These are phyloP conservation scores for Akabosia matsudoensis DNA, from an alignment of 1,140 invertebrate species.

Conservation along the genomic window DNA sequence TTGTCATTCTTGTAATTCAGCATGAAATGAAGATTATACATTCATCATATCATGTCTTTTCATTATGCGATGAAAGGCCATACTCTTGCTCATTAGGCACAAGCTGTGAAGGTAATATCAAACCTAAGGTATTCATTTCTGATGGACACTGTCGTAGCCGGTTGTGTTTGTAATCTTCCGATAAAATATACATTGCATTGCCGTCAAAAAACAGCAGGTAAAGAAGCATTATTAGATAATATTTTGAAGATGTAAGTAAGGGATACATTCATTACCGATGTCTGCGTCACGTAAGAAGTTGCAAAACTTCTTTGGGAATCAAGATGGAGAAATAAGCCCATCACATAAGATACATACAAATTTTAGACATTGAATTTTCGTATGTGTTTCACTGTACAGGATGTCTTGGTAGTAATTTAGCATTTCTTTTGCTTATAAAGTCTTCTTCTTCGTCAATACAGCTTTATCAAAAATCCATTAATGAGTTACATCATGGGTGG, in stretches of 20 bases:
- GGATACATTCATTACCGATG: too few species aligned
- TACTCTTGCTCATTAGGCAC: slow-evolving; percentile 1
- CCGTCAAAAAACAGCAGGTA: not conserved
- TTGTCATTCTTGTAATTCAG: too few species aligned
- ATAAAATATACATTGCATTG: not conserved
- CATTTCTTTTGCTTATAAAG: not conserved
- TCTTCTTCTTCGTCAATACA: not conserved
- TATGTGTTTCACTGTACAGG: too few species aligned
- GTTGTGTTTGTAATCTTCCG: not conserved
- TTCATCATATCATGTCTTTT: not conserved
- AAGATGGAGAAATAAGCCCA: too few species aligned
- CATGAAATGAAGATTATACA: too few species aligned
- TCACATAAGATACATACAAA: too few species aligned
- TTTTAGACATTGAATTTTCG: too few species aligned
- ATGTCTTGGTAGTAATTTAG: not conserved
- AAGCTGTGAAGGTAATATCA: not conserved
- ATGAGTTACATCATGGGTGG: slow-evolving; percentile 41
- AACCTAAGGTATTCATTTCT: not conserved
- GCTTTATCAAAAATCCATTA: slow-evolving; percentile 43
- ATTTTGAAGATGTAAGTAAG: too few species aligned
- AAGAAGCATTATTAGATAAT: too few species aligned
- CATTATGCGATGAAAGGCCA: not conserved
- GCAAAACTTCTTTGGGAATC: too few species aligned
- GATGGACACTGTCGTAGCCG: not conserved
- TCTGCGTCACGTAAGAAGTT: too few species aligned